Evolutionary conservation across 2,797 vertebrate species (phyloP).

Genomic region (Coregonus ussuriensis): DNA sequence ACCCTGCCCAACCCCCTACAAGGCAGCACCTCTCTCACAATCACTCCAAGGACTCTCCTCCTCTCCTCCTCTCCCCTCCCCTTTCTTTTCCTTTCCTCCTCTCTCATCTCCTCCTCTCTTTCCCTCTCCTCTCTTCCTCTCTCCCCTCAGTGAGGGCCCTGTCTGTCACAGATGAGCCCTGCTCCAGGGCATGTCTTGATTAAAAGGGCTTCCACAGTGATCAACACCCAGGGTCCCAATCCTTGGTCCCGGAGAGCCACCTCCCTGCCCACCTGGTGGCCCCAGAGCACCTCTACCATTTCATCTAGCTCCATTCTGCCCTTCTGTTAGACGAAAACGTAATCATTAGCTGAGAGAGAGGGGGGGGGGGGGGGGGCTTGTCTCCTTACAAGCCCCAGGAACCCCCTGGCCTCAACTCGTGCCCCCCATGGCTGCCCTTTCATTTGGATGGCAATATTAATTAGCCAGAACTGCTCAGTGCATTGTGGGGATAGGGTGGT

Average conservation of each 20-base stretch:
- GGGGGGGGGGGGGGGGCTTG: no score
- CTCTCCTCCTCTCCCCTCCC: not conserved
- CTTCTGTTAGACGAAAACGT: no score
- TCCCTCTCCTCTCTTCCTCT: no score
- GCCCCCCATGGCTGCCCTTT: no score
- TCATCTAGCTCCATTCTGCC: no score
- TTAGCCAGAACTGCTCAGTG: not conserved
- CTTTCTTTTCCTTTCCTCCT: no score
- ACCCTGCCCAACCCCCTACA: not conserved
- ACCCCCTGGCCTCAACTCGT: no score
- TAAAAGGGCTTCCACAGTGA: not conserved
- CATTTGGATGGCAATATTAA: no score
- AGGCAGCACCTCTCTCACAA: not conserved
- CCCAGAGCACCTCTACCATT: not conserved
- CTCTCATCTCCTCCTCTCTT: no score
- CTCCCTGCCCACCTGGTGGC: not conserved
- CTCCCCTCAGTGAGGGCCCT: no score
- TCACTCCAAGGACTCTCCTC: not conserved
- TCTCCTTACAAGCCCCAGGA: no score
- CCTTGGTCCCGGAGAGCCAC: not conserved
- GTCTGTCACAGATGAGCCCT: constrained; percentile 10
- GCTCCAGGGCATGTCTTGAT: constrained; percentile 17
- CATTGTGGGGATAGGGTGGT: not conserved
- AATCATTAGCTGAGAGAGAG: no score
- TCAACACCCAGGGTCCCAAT: not conserved